A percentile compares a stretch with the other conserved stretches of the same genome.
Evolutionary conservation across 2,797 vertebrate species (phyloP).

Genomic region (Phrynocephalus vlangalii): DNA sequence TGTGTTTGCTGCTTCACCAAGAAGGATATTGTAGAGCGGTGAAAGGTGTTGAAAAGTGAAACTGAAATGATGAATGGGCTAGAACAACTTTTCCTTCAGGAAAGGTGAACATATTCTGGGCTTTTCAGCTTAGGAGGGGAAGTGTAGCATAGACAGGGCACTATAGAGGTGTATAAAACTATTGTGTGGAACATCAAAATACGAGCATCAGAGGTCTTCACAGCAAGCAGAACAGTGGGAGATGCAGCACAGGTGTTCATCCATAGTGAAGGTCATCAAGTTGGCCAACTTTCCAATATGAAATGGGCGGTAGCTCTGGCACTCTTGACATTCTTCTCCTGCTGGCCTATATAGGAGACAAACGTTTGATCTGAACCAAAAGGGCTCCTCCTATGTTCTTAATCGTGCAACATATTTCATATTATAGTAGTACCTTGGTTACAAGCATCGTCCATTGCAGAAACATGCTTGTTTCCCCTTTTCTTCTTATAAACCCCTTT

Average conservation of each 20-base stretch:
- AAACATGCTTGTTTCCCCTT: too few relatives aligned
- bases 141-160: not conserved
- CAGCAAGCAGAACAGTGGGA: not conserved
- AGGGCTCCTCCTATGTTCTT: not conserved
- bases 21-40: not conserved
- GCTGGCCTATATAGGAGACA: not conserved
- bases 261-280: not conserved
- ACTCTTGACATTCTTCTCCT: not conserved
- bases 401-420: too few relatives aligned
- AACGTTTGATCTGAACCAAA: not conserved
- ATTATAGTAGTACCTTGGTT: too few relatives aligned
- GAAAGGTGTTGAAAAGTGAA: not conserved
- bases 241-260: not conserved
- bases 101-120: not conserved
- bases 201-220: not conserved
- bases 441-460: too few relatives aligned
- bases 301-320: not conserved
- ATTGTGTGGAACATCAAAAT: not conserved
- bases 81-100: not conserved
- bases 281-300: not conserved
- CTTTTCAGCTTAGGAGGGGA: not conserved
- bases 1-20: not conserved
- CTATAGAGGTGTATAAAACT: not conserved
- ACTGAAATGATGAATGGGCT: not conserved
- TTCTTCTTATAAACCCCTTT: too few relatives aligned